Base-by-base conservation (phyloP, 2,113 vertebrate genomes). In the Sceloporus tristichus region DNA sequence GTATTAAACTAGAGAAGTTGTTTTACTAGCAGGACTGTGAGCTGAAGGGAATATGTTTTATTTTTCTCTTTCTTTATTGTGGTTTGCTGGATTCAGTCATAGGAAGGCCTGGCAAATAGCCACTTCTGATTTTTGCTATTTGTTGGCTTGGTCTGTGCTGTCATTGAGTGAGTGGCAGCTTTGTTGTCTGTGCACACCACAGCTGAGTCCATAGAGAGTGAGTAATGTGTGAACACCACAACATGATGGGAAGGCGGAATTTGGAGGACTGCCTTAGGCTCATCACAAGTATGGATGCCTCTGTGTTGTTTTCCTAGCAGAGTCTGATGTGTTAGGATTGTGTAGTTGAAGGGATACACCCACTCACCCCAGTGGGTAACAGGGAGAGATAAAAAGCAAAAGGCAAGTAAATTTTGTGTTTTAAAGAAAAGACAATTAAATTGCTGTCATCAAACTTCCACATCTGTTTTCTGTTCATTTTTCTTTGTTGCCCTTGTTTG, bases 251-350 rank as follows among this genome's bases (percentile, higher is more conserved):
- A 29, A 13, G 1, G 19, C 27, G 5, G 2, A 54, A 23, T 48
- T 71, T 38, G 18, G 25, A n/a, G 4, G 42, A 42, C 11, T 4
- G 48, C 2, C 19, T 1, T 5, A 82, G 62, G 85, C 34, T 77
- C 71, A n/a, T 54, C 71, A 48, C 13, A 65, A 19, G 40, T 75
- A 80, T 34, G n/a, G 0, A 38, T 18, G 4, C 29, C 3, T 80
- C 0, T 38, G 1, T 89, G 42, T 84, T 70, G 14, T 88, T 75
- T 70, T 74, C 48, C 0, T 38, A 2, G 11, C 48, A 0, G 77
- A 71, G 34, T n/a, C 23, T 82, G 78, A 38, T 89, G 56, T 71
- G 25, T 85, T 71, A 48, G 38, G 65, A 40, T 76, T 65, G 23
- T 38, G 34, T 25, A 62, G 3, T 7, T n/a, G 38, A 82, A 56